phyloP scores from a whole-genome alignment of 2,888 invertebrate genomes.

The Limnephilus auricula region DNA sequence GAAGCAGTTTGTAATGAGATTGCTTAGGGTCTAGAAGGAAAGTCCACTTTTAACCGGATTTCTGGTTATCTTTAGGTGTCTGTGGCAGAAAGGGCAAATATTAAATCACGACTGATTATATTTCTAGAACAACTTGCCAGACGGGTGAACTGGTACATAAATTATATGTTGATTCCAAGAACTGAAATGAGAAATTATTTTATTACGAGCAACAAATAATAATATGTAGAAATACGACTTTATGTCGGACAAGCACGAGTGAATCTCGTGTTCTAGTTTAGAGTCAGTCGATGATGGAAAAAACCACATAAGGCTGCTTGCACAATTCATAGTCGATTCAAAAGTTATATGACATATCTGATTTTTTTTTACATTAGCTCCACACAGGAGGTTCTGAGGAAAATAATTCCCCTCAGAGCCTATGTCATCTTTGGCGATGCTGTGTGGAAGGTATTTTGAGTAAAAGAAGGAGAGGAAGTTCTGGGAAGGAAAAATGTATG shows the following conservation, averaged over 20 bases:
- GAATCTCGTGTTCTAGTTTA: not conserved
- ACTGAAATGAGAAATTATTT: not conserved
- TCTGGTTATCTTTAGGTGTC: constrained; percentile 23
- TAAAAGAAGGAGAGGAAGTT: too few relatives aligned
- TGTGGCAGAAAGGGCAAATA: constrained; percentile 22
- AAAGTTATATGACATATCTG: too few relatives aligned
- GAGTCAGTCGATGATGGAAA: not conserved
- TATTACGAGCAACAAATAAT: not conserved
- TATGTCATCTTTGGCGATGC: too few relatives aligned
- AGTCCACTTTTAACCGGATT: constrained; percentile 22
- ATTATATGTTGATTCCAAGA: not conserved
- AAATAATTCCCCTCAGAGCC: too few relatives aligned
- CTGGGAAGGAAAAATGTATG: too few relatives aligned
- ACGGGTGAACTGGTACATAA: not conserved
- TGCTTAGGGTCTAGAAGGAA: constrained; percentile 6
- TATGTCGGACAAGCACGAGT: not conserved
- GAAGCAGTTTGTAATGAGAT: not conserved
- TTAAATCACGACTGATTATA: constrained; percentile 28
- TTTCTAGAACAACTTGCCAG: constrained; percentile 23
- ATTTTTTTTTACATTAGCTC: too few relatives aligned
- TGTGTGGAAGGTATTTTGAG: too few relatives aligned
- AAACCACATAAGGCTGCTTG: not conserved
- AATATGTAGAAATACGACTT: not conserved
- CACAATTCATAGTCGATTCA: not conserved
- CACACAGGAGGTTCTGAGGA: too few relatives aligned